Conservation (phyloP, 2,888 invertebrate species). For the Volucella inanis region DNA sequence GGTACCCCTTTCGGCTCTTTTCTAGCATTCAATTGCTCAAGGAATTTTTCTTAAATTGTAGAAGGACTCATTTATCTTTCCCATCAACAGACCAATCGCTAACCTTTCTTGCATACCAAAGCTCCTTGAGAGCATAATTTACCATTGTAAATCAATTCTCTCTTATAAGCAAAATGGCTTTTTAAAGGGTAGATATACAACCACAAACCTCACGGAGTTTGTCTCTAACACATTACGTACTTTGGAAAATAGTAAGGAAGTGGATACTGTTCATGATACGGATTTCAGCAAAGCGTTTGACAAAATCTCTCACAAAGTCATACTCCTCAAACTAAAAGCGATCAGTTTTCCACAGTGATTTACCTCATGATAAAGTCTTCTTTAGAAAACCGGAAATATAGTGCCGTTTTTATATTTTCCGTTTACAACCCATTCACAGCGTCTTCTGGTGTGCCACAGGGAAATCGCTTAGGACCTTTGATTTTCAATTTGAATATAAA, state of each 20-base stretch:
- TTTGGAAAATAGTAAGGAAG: not conserved
- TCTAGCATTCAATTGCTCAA: not conserved
- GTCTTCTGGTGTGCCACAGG: not conserved
- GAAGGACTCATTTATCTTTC: not conserved
- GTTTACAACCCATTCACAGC: not conserved
- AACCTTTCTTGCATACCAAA: not conserved
- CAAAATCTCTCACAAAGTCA: not conserved
- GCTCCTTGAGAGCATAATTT: not conserved
- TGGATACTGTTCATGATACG: not conserved
- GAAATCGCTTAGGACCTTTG: not conserved
- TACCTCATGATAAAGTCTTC: not conserved
- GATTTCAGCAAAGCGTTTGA: conserved; percentile 1
- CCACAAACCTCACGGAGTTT: not conserved
- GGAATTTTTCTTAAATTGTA: not conserved
- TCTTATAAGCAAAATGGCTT: not conserved
- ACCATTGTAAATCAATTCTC: not conserved
- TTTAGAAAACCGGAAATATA: not conserved
- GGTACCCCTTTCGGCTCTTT: not conserved
- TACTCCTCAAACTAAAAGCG: not conserved
- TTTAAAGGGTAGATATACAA: not conserved
- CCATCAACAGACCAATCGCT: not conserved
- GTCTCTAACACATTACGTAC: not conserved
- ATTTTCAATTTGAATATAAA: conserved; percentile 1
- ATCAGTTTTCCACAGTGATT: not conserved
- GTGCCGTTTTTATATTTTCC: not conserved